Conservation (phyloP, 2,888 invertebrate genomes). For the Trisateles emortualis region DNA sequence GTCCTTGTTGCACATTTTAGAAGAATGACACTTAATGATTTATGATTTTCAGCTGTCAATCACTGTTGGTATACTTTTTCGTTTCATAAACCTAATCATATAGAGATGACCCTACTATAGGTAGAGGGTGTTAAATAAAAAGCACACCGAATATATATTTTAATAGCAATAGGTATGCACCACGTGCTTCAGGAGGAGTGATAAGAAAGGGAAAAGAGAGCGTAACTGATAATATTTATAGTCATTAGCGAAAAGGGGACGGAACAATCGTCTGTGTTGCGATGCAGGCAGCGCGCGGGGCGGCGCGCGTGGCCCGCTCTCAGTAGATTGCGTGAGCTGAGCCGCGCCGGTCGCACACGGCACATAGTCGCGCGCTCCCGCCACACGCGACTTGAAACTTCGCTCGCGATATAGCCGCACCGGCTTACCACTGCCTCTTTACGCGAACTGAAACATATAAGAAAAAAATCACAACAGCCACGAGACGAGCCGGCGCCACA, state of each 20-base stretch:
- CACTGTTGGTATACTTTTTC: conserved; percentile 10
- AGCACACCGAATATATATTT: conserved; percentile 15
- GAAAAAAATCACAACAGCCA: conserved; percentile 54
- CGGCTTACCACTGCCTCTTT: conserved; percentile 64
- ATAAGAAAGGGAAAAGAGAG: conserved; percentile 83
- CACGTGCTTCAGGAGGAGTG: conserved; percentile 78
- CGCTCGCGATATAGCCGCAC: conserved; percentile 68
- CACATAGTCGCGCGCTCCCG: conserved; percentile 71
- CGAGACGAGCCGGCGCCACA: conserved; percentile 71
- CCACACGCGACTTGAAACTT: conserved; percentile 78
- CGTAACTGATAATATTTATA: conserved; percentile 85
- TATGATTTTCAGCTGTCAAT: conserved; percentile 28
- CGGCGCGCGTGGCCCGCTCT: conserved; percentile 87
- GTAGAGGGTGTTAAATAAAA: conserved; percentile 15
- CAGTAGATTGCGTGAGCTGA: conserved; percentile 90
- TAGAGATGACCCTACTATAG: neutral
- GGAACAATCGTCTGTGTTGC: conserved; percentile 79
- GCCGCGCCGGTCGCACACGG: conserved; percentile 86
- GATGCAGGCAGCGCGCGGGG: conserved; percentile 84
- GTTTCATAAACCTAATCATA: conserved; percentile 3
- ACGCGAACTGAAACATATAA: conserved; percentile 51
- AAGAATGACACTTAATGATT: conserved; percentile 29
- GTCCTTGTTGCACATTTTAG: conserved; percentile 23
- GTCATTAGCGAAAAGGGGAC: conserved; percentile 87
- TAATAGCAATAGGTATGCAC: conserved; percentile 38